phyloP scores from a whole-genome alignment of 2,113 vertebrate genomes.

The Raja brachyura region DNA sequence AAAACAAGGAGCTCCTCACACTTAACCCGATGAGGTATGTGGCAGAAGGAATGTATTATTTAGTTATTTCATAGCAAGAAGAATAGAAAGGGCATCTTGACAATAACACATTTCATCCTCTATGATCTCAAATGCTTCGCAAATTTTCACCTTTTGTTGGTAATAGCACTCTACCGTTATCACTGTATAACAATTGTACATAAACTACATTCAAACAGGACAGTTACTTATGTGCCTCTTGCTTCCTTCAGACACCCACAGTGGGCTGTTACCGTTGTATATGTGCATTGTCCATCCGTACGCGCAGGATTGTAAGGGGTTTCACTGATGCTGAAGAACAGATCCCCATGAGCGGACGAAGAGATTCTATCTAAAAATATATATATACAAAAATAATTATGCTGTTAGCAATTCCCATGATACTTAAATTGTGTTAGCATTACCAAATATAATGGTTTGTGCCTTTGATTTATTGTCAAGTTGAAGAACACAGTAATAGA shows the following conservation, averaged over 20 bases:
- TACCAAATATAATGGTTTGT: constrained; percentile 22
- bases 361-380: constrained; percentile 18
- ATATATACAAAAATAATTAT: constrained; percentile 17
- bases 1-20: background rate
- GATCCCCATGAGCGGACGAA: background rate
- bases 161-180: background rate
- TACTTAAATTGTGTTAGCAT: background rate
- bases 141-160: background rate
- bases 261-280: background rate
- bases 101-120: background rate
- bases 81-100: background rate
- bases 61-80: no score
- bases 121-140: background rate
- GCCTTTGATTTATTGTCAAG: constrained; percentile 14
- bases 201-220: background rate
- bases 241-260: background rate
- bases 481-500: background rate
- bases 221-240: background rate
- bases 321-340: background rate
- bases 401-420: constrained; percentile 18
- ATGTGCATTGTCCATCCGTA: background rate
- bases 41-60: background rate
- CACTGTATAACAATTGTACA: background rate
- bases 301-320: background rate
- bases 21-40: no score